A percentile compares a stretch with the other conserved stretches of the same genome.
These are phyloP conservation scores for Ciconia nigra DNA, from an alignment of 2,797 vertebrate species.

Conservation along the genomic window DNA sequence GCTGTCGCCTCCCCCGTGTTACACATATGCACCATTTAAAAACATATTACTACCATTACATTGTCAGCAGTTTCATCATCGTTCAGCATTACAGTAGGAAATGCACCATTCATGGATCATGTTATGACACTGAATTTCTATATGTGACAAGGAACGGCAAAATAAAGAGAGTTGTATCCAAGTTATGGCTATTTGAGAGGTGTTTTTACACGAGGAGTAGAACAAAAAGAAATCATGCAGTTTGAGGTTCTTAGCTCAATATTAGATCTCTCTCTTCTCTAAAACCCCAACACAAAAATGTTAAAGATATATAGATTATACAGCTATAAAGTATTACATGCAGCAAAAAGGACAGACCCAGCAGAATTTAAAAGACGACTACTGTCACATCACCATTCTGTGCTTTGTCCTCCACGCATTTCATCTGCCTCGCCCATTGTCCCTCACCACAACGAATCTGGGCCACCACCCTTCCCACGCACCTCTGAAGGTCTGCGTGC, in stretches of 20 bases:
- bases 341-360: not conserved
- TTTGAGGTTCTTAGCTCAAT: not conserved
- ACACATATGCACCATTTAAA: not conserved
- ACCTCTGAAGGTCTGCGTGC: not conserved
- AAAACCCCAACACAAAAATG: rapidly evolving
- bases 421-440: not conserved
- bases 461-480: not conserved
- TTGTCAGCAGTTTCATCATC: not conserved
- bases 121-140: not conserved
- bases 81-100: not conserved
- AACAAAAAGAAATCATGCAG: not conserved
- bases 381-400: rapidly evolving
- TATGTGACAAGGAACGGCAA: not conserved
- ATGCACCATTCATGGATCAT: not conserved
- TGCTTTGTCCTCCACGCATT: not conserved
- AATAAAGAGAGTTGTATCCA: not conserved
- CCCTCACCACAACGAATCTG: not conserved
- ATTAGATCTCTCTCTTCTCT: too few species aligned
- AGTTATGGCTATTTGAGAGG: not conserved
- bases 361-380: rapidly evolving
- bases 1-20: not conserved
- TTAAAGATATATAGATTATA: rapidly evolving
- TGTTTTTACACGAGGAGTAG: not conserved
- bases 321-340: not conserved
- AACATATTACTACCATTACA: not conserved